These are phyloP conservation scores for Clamator glandarius DNA, from an alignment of 2,797 vertebrate genomes.

Conservation along the genomic window DNA sequence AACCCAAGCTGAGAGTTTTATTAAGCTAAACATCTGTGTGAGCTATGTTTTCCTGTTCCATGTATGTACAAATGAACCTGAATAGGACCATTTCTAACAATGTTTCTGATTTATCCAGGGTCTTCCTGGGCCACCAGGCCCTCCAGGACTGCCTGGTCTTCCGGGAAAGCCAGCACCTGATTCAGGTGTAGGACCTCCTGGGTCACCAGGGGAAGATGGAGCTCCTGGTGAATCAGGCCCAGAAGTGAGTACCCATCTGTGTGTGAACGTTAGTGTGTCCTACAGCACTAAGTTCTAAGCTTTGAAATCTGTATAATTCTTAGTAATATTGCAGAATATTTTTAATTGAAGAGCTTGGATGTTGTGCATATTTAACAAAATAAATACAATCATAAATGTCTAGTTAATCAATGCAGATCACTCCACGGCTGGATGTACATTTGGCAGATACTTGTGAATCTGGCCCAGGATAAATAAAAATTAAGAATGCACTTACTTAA, in stretches of 20 bases:
- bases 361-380: background rate
- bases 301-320: background rate
- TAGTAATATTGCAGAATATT: background rate
- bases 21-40: background rate
- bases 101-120: constrained; percentile 77
- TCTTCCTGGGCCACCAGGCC: constrained; percentile 87
- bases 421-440: background rate
- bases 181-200: constrained; percentile 77
- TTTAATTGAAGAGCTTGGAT: background rate
- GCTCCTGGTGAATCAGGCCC: constrained; percentile 82
- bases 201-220: constrained; percentile 84
- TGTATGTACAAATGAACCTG: background rate
- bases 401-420: background rate
- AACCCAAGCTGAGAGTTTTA: background rate
- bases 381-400: background rate
- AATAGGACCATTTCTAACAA: background rate
- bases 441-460: background rate
- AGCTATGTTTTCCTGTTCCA: background rate
- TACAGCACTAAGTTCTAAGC: background rate
- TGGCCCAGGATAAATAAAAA: background rate
- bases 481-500: background rate
- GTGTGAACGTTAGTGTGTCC: background rate
- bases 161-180: constrained; percentile 70
- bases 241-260: constrained; percentile 79
- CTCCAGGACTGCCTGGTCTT: constrained; percentile 82